Percentiles rank a stretch among this genome's conserved stretches.
Conservation (phyloP, 2,888 invertebrate genomes). For the Cenopis cana region DNA sequence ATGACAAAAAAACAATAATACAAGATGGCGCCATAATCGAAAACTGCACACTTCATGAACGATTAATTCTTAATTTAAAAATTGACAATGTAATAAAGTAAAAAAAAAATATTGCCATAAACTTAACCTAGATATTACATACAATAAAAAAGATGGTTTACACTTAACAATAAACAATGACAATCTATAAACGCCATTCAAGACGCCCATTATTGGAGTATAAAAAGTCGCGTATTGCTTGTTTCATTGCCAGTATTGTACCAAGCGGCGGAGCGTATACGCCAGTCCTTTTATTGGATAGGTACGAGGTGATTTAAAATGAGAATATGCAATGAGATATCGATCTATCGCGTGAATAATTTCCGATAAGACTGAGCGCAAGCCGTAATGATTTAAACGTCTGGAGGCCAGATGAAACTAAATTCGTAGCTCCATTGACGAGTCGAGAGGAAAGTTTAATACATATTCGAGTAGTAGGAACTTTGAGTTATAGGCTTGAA, state of each 20-base stretch:
- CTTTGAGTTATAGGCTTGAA: slow-evolving; percentile 3
- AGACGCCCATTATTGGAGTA: slow-evolving; percentile 64
- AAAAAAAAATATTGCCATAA: too few species aligned
- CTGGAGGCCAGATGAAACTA: slow-evolving; percentile 22
- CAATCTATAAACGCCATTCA: slow-evolving; percentile 53
- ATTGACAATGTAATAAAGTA: not conserved
- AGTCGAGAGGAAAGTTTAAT: slow-evolving; percentile 8
- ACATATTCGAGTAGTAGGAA: slow-evolving; percentile 12
- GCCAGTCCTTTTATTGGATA: slow-evolving; percentile 60
- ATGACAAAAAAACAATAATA: not conserved
- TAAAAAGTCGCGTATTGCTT: slow-evolving; percentile 64
- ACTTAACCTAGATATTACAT: too few species aligned
- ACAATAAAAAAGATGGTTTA: too few species aligned
- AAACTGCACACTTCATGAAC: not conserved
- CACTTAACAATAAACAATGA: too few species aligned
- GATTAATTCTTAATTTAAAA: not conserved
- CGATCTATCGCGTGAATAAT: slow-evolving; percentile 60
- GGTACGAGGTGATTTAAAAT: slow-evolving; percentile 67
- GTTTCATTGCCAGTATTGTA: slow-evolving; percentile 73
- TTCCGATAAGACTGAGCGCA: slow-evolving; percentile 52
- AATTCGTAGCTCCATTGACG: slow-evolving; percentile 19
- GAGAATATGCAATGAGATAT: slow-evolving; percentile 72
- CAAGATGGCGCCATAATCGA: not conserved
- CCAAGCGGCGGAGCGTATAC: slow-evolving; percentile 65
- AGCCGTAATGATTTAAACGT: slow-evolving; percentile 51